These are phyloP conservation scores for Sander lucioperca DNA, from an alignment of 2,113 vertebrate genomes.

Conservation along the genomic window DNA sequence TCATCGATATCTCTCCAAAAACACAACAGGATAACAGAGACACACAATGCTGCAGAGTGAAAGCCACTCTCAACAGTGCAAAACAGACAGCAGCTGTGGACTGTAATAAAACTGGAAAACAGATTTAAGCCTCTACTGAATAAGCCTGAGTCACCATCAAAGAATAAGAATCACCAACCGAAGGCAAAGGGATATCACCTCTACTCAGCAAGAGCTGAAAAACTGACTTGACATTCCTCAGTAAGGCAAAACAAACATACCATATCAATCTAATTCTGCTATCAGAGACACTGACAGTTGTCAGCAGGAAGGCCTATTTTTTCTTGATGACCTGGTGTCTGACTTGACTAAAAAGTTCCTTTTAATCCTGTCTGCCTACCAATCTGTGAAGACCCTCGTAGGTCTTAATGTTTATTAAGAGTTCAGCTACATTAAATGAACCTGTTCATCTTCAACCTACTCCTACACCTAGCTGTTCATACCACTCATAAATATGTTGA, in stretches of 20 bases:
- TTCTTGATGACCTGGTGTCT: constrained; percentile 16
- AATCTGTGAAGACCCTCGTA: not conserved
- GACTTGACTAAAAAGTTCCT: constrained; percentile 2
- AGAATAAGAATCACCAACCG: constrained; percentile 30
- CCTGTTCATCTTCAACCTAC: constrained; percentile 11
- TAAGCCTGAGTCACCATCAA: constrained; percentile 6
- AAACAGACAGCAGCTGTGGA: constrained; percentile 39
- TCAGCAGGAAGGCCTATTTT: not conserved
- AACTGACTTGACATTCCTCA: not conserved
- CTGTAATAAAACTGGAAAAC: constrained; percentile 41
- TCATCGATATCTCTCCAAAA: constrained; percentile 20
- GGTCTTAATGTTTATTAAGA: constrained; percentile 13
- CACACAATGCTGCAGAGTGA: constrained; percentile 25
- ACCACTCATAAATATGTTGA: not conserved
- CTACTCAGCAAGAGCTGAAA: not conserved
- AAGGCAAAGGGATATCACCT: not conserved
- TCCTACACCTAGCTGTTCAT: constrained; percentile 12
- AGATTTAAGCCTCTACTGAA: constrained; percentile 23
- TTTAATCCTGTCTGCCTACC: not conserved
- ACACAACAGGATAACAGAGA: constrained; percentile 10
- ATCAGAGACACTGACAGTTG: constrained; percentile 1
- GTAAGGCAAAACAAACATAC: not conserved
- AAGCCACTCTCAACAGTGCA: constrained; percentile 34
- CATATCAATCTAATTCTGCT: not conserved
- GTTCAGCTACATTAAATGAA: not conserved